These are phyloP conservation scores for Gymnoscopelus microlampas DNA, from an alignment of 2,797 vertebrate species.

Conservation along the genomic window DNA sequence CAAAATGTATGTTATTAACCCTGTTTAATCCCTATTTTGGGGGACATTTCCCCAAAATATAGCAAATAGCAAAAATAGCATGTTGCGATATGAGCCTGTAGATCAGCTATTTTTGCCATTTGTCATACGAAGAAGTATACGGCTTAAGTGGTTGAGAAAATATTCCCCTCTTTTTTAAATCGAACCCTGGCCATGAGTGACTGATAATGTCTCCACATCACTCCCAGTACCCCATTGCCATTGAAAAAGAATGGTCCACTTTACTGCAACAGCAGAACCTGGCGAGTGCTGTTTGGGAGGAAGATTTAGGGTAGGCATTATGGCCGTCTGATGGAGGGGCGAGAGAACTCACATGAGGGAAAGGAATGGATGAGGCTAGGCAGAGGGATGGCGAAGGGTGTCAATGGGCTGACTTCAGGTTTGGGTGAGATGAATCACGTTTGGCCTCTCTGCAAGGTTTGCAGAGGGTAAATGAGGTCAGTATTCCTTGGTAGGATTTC, in stretches of 20 bases:
- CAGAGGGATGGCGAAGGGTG: conserved; percentile 45
- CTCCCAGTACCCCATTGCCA: conserved; percentile 61
- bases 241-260: conserved; percentile 70
- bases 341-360: conserved; percentile 65
- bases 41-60: too few relatives aligned
- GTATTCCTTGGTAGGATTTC: conserved; percentile 59
- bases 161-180: too few relatives aligned
- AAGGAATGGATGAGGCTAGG: conserved; percentile 65
- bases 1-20: too few relatives aligned
- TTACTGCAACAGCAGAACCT: conserved; percentile 61
- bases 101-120: too few relatives aligned
- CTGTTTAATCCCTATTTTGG: too few relatives aligned
- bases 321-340: conserved; percentile 48
- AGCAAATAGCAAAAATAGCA: too few relatives aligned
- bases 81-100: too few relatives aligned
- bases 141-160: too few relatives aligned
- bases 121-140: too few relatives aligned
- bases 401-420: conserved; percentile 49
- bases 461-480: conserved; percentile 46
- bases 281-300: conserved; percentile 53
- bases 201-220: conserved; percentile 63
- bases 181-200: conserved; percentile 42
- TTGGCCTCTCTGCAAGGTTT: conserved; percentile 51
- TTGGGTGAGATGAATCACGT: conserved; percentile 61
- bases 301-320: conserved; percentile 71